Evolutionary conservation across 2,888 invertebrate genomes (phyloP).

Genomic region (Xiphydria camelus): DNA sequence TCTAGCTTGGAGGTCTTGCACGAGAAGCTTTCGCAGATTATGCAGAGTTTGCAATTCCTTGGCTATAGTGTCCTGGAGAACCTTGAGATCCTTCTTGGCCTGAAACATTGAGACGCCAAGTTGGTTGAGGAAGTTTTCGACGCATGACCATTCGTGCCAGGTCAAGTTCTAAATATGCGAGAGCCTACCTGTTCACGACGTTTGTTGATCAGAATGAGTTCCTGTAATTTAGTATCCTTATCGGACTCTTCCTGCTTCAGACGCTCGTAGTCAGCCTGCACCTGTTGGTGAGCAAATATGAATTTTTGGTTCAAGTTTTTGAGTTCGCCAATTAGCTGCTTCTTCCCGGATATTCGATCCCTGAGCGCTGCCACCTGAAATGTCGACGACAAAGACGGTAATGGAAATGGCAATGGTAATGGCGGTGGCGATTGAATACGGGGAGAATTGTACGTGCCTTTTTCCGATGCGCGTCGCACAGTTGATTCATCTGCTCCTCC

Average conservation of each 20-base stretch:
- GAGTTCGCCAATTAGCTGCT: slow-evolving; percentile 86
- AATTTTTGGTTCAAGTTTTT: slow-evolving; percentile 95
- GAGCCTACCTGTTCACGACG: slow-evolving; percentile 75
- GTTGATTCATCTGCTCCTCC: slow-evolving; percentile 92
- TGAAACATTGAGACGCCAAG: no score
- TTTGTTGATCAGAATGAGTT: slow-evolving; percentile 90
- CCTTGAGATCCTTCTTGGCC: slow-evolving; percentile 95
- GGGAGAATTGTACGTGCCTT: slow-evolving; percentile 68
- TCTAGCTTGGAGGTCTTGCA: slow-evolving; percentile 92
- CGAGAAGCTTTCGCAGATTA: slow-evolving; percentile 96
- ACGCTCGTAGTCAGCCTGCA: slow-evolving; percentile 93
- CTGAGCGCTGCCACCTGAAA: slow-evolving; percentile 76
- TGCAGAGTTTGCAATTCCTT: slow-evolving; percentile 98
- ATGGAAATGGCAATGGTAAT: no score
- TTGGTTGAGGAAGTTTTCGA: no score
- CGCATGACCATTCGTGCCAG: no score
- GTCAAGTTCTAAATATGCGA: no score
- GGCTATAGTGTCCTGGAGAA: slow-evolving; percentile 91
- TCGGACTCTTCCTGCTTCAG: slow-evolving; percentile 93
- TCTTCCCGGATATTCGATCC: slow-evolving; percentile 93
- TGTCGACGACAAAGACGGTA: not conserved
- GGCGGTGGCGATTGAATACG: no score
- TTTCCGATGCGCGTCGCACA: slow-evolving; percentile 91
- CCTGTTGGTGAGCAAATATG: slow-evolving; percentile 89
- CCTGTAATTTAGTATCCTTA: slow-evolving; percentile 90